A percentile compares a stretch with the other conserved stretches of the same genome.
These are phyloP conservation scores for Petrocephalus zakoni DNA, from an alignment of 2,113 vertebrate genomes.

Conservation along the genomic window DNA sequence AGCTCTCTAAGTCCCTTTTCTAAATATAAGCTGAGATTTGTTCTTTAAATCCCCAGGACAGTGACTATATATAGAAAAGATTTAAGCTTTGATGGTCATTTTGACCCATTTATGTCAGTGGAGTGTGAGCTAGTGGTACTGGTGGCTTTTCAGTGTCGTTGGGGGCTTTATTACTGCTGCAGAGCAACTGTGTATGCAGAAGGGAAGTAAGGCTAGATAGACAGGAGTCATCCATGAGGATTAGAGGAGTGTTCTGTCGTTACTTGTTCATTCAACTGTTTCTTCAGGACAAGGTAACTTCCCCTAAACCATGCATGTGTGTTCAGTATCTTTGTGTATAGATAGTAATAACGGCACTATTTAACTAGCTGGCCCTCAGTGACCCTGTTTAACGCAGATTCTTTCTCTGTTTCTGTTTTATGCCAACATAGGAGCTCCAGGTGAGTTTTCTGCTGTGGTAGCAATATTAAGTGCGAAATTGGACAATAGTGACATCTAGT, in stretches of 20 bases:
- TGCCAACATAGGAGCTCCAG: conserved; percentile 93
- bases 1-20: not conserved
- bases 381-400: conserved; percentile 46
- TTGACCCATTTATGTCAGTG: conserved; percentile 12
- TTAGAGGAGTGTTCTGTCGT: not conserved
- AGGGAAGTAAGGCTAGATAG: not conserved
- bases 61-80: not conserved
- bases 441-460: conserved; percentile 66
- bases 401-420: conserved; percentile 67
- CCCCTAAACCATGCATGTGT: not conserved
- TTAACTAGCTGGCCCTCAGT: not conserved
- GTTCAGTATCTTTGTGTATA: not conserved
- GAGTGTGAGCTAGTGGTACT: not conserved
- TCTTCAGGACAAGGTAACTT: not conserved
- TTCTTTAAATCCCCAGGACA: not conserved
- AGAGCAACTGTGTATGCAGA: not conserved
- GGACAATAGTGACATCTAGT: not conserved
- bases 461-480: conserved; percentile 12
- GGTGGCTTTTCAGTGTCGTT: not conserved
- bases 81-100: conserved; percentile 10
- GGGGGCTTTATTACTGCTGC: not conserved
- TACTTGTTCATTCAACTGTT: not conserved
- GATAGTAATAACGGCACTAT: not conserved
- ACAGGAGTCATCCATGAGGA: not conserved
- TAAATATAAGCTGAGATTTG: not conserved